Base-by-base conservation (phyloP, 2,797 vertebrate species). In the Leptoclinus maculatus region DNA sequence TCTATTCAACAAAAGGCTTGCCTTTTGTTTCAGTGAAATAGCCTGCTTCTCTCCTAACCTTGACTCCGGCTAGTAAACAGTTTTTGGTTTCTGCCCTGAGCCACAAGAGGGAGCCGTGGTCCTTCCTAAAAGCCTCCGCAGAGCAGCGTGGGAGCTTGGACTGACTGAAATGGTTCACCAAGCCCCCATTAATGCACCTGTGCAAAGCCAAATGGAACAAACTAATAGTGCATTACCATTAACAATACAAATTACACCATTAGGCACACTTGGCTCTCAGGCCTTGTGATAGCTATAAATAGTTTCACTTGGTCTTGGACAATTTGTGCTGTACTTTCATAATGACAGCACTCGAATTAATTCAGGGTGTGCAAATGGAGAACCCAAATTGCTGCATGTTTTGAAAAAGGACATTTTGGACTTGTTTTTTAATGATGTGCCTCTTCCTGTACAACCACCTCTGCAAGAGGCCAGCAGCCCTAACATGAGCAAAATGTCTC, bases 161-260 rank as follows among this genome's bases (percentile, higher is more conserved):
- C 74, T 38, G 76, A 80, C 86, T 88, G 88, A 76, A 84, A 80
- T 76, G 88, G 88, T 90, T 89, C 92, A 89, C 88, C 82, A 83
- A 79, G 81, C 80, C 80, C 79, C 89, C 91, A 91, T 93, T 93
- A 94, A 89, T 91, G 94, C 93, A 94, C 94, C 94, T 95, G 94
- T 91, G 89, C 93, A 82, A 90, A 93, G 92, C 92, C 92, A 94
- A 94, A 94, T 93, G 93, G 94, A 94, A 93, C 94, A 94, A 95
- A 93, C 87, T 90, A 94, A 94, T 91, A 87, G 92, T 74, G 90
- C 90, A 93, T 94, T 94, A 92, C 92, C 94, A 95, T 95, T 94
- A 95, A 93, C 92, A 93, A 94, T 95, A 94, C 94, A 95, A 94
- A 96, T 95, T 85, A 93, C 93, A 88, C 95, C 93, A 95, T 95